Conservation (phyloP, 2,113 vertebrate species). For the Chauna torquata region DNA sequence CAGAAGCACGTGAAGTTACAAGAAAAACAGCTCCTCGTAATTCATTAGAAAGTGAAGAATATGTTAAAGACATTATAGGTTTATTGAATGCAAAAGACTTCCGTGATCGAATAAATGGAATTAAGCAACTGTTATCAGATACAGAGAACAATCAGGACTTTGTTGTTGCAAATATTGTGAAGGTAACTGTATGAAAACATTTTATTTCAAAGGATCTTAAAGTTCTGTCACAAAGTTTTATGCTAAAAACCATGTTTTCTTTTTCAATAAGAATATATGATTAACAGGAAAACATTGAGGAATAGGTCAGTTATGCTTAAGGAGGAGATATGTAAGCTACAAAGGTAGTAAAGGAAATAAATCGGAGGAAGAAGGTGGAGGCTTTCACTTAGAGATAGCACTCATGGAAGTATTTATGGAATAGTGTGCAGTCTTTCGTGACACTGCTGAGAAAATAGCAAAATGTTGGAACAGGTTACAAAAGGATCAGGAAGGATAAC, state of each 20-base stretch:
- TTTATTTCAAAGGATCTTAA: background rate
- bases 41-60: constrained; percentile 84
- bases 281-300: background rate
- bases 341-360: background rate
- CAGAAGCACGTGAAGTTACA: constrained; percentile 62
- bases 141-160: constrained; percentile 83
- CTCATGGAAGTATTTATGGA: background rate
- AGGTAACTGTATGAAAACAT: constrained; percentile 63
- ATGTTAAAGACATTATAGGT: constrained; percentile 78
- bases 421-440: background rate
- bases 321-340: background rate
- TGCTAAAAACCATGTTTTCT: background rate
- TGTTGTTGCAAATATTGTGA: constrained; percentile 85
- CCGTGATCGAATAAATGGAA: constrained; percentile 86
- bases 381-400: background rate
- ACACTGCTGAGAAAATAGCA: background rate
- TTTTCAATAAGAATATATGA: background rate
- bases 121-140: constrained; percentile 85
- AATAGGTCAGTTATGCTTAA: background rate
- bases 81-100: constrained; percentile 88
- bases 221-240: background rate
- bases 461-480: background rate
- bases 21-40: constrained; percentile 76
- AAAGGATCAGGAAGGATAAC: background rate
- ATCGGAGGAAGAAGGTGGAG: background rate